Conservation (phyloP, 1,140 invertebrate species). For the Armadillidium nasatum region DNA sequence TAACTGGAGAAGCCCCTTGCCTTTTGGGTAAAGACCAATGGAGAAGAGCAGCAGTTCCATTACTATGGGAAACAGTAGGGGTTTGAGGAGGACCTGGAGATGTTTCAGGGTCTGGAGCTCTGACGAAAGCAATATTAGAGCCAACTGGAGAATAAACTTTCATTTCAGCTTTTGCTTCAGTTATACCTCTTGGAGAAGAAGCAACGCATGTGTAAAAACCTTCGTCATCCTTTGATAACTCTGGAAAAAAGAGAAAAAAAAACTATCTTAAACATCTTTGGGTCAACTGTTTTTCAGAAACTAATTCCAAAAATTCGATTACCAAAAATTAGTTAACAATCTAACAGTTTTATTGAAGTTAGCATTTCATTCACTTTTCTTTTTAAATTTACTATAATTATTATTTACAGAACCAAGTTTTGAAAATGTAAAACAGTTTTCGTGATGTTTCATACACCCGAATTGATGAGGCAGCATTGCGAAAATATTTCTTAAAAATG, state of each 20-base stretch:
- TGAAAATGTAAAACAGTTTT: too few relatives aligned
- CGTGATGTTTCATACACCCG: too few relatives aligned
- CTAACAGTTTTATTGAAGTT: too few relatives aligned
- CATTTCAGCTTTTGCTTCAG: constrained; percentile 28
- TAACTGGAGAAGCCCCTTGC: constrained; percentile 34
- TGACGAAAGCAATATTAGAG: constrained; percentile 2
- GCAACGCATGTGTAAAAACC: constrained; percentile 37
- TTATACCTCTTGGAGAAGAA: constrained; percentile 33
- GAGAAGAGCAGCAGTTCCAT: constrained; percentile 35
- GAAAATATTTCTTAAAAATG: too few relatives aligned
- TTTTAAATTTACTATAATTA: too few relatives aligned
- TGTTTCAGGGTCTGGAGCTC: constrained; percentile 32
- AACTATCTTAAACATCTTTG: too few relatives aligned
- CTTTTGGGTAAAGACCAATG: constrained; percentile 30
- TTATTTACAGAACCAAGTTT: too few relatives aligned
- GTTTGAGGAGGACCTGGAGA: constrained; percentile 34
- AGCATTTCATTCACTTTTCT: too few relatives aligned
- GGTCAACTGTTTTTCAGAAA: too few relatives aligned
- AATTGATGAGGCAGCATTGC: too few relatives aligned
- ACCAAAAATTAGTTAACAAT: too few relatives aligned
- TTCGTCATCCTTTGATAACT: constrained; percentile 23
- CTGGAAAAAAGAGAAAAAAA: neutral
- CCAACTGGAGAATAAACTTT: constrained; percentile 7
- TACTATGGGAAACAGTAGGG: constrained; percentile 29
- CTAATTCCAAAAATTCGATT: too few relatives aligned